phyloP scores from a whole-genome alignment of 2,113 vertebrate species.

The Alouatta palliata region DNA sequence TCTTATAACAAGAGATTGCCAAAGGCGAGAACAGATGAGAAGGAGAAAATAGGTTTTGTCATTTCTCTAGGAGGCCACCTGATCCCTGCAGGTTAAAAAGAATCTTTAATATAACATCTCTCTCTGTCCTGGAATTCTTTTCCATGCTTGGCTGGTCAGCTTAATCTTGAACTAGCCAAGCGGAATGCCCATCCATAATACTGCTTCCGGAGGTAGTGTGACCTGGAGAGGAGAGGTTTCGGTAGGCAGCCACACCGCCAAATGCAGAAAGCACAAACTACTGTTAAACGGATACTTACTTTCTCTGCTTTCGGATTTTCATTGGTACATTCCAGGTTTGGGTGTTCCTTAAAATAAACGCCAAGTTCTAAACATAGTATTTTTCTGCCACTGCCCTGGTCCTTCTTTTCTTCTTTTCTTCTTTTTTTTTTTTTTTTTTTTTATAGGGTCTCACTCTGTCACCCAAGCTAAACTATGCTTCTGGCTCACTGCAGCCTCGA shows the following conservation, averaged over 20 bases:
- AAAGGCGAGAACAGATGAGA: neutral
- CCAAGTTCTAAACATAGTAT: neutral
- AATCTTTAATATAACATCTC: neutral
- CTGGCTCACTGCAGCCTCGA: no score
- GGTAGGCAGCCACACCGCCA: neutral
- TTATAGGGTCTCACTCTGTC: no score
- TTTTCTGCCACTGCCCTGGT: neutral
- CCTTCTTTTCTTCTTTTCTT: neutral
- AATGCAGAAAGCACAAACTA: neutral
- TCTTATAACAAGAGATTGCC: neutral
- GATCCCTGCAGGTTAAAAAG: slow-evolving; percentile 22
- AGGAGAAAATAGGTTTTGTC: slow-evolving; percentile 61
- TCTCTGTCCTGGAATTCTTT: slow-evolving; percentile 33
- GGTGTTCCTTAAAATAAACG: neutral
- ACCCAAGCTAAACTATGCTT: no score
- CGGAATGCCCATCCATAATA: neutral
- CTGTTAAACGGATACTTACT: neutral
- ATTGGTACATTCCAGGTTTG: neutral
- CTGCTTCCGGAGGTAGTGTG: neutral
- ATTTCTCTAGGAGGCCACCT: slow-evolving; percentile 47
- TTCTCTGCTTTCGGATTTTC: neutral
- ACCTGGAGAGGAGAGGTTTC: neutral
- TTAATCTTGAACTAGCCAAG: neutral
- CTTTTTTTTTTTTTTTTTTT: no score
- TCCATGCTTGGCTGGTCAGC: neutral